These are phyloP conservation scores for Automeris io DNA, from an alignment of 2,888 invertebrate genomes.

Conservation along the genomic window DNA sequence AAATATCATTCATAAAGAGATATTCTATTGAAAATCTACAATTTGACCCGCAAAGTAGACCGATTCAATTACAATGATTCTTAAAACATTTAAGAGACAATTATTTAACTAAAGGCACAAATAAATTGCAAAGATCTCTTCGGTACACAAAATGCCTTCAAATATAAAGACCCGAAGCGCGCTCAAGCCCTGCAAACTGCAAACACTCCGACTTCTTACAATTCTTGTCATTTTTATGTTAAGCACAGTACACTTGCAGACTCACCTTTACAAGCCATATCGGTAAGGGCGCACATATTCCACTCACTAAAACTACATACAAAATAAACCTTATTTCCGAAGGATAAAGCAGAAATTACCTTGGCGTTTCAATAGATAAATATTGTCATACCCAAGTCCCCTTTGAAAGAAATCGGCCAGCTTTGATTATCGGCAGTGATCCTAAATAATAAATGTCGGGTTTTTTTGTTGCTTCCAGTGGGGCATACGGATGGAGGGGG, in stretches of 20 bases:
- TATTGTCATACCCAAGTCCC: constrained; percentile 22
- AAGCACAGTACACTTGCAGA: constrained; percentile 5
- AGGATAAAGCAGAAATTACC: constrained; percentile 1
- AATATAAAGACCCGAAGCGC: background rate
- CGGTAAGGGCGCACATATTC: constrained; percentile 10
- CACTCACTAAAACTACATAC: background rate
- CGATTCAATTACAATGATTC: too few species aligned
- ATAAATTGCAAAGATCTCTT: too few species aligned
- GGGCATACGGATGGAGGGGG: constrained; percentile 19
- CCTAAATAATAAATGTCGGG: constrained; percentile 55
- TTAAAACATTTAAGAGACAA: too few species aligned
- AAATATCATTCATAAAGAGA: too few species aligned
- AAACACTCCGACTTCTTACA: constrained; percentile 1
- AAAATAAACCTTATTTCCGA: background rate
- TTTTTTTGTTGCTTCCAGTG: constrained; percentile 25
- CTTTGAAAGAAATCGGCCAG: constrained; percentile 41
- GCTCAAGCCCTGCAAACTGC: background rate
- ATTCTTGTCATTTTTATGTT: constrained; percentile 3
- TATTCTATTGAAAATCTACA: too few species aligned
- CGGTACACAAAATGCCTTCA: too few species aligned
- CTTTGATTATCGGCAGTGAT: constrained; percentile 50
- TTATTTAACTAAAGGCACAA: too few species aligned
- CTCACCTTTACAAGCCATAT: constrained; percentile 19
- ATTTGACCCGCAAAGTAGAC: too few species aligned
- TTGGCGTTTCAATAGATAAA: constrained; percentile 7